Conservation (phyloP, 1,140 invertebrate species). For the Hormaphis cornu region DNA sequence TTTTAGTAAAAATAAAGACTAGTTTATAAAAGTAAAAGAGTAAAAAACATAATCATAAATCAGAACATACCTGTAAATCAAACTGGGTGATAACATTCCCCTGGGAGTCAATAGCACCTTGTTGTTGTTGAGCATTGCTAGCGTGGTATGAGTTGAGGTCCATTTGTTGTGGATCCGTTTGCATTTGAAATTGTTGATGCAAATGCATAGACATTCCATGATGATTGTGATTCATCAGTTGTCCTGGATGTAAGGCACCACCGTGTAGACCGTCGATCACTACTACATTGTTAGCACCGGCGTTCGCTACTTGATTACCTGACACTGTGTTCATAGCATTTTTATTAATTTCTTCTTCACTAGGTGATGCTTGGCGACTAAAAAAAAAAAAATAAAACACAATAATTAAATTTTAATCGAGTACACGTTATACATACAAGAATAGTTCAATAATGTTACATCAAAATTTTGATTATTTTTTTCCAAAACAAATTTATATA, state of each 20-base stretch:
- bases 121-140: slow-evolving; percentile 25
- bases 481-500: too few relatives aligned
- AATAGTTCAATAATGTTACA: too few relatives aligned
- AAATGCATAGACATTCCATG: slow-evolving; percentile 27
- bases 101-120: slow-evolving; percentile 15
- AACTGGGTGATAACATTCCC: slow-evolving; percentile 27
- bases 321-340: slow-evolving; percentile 41
- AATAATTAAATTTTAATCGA: not conserved
- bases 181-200: slow-evolving; percentile 28
- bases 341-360: slow-evolving; percentile 67
- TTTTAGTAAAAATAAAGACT: too few relatives aligned
- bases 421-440: not conserved
- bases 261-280: slow-evolving; percentile 27
- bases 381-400: not conserved
- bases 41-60: too few relatives aligned
- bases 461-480: too few relatives aligned
- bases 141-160: slow-evolving; percentile 22
- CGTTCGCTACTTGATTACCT: slow-evolving; percentile 7
- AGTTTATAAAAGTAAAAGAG: too few relatives aligned
- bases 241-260: slow-evolving; percentile 8
- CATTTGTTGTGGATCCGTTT: slow-evolving; percentile 13
- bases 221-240: slow-evolving; percentile 29
- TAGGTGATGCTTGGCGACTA: slow-evolving; percentile 82
- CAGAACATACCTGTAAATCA: slow-evolving; percentile 19
- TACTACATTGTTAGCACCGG: slow-evolving; percentile 20